A percentile compares a stretch with the other conserved stretches of the same genome.
These are phyloP conservation scores for Enteromius afrohamiltoni DNA, from an alignment of 2,797 vertebrate genomes.

Conservation along the genomic window DNA sequence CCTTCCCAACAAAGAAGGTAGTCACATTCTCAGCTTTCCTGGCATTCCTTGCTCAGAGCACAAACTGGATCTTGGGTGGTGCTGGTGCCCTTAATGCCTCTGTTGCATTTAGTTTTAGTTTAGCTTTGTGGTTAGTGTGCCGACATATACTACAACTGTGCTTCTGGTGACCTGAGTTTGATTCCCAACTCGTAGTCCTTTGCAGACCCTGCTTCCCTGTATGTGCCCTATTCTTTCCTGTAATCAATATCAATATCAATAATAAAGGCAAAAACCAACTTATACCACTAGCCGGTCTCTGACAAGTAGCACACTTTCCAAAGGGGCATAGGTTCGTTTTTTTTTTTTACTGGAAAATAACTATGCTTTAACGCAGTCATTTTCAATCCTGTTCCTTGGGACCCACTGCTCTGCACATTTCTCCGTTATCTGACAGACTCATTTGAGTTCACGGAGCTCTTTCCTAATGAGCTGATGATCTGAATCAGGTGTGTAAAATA, in stretches of 20 bases:
- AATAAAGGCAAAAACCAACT: not conserved
- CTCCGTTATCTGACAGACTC: too few species aligned
- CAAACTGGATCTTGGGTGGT: not conserved
- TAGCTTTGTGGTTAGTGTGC: not conserved
- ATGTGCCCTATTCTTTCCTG: not conserved
- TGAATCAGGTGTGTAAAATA: too few species aligned
- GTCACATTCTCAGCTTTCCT: not conserved
- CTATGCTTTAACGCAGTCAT: not conserved
- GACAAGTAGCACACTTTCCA: not conserved
- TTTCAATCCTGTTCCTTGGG: too few species aligned
- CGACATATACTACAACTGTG: not conserved
- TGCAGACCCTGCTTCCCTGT: not conserved
- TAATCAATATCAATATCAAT: not conserved
- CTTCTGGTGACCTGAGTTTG: too few species aligned
- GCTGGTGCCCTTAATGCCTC: not conserved
- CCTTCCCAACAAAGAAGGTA: slow-evolving; percentile 6
- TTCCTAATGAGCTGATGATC: too few species aligned
- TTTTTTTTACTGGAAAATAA: not conserved
- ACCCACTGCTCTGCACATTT: too few species aligned
- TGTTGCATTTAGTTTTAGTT: not conserved
- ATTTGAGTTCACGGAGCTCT: too few species aligned
- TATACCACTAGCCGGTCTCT: not conserved
- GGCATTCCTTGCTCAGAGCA: not conserved
- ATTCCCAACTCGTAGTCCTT: not conserved
- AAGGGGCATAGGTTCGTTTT: not conserved